Conservation (phyloP, 2,113 vertebrate species). For the Uria lomvia region DNA sequence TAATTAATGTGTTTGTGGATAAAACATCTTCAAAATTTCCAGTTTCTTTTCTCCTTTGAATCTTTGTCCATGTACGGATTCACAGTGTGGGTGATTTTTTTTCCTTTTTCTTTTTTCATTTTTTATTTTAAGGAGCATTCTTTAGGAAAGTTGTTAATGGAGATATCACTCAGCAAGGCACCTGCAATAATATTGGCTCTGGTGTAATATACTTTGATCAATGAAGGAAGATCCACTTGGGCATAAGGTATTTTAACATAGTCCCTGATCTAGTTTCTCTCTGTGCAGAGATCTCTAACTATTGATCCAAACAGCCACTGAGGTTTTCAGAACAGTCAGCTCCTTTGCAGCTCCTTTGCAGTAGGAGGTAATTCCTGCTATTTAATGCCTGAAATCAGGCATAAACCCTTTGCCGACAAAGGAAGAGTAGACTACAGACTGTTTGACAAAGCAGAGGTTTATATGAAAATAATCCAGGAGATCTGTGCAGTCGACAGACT, state of each 20-base stretch:
- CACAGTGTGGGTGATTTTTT: neutral
- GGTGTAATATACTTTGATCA: neutral
- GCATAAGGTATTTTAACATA: neutral
- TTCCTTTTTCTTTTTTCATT: neutral
- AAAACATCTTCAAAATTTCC: neutral
- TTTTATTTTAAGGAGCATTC: neutral
- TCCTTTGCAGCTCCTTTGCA: neutral
- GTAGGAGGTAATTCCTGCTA: neutral
- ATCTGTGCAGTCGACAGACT: neutral
- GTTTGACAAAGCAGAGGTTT: neutral
- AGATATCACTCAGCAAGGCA: neutral
- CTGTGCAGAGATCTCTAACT: neutral
- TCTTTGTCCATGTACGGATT: neutral
- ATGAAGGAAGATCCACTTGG: neutral
- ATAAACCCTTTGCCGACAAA: neutral
- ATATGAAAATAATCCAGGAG: neutral
- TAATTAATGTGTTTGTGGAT: neutral
- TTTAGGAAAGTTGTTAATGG: neutral
- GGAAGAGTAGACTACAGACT: neutral
- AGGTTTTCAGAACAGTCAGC: neutral
- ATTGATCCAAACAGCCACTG: neutral
- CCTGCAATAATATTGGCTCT: neutral
- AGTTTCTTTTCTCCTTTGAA: neutral
- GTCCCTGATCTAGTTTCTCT: neutral
- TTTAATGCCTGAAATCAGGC: neutral